phyloP scores from a whole-genome alignment of 1,140 invertebrate species.

The Samia ricini region DNA sequence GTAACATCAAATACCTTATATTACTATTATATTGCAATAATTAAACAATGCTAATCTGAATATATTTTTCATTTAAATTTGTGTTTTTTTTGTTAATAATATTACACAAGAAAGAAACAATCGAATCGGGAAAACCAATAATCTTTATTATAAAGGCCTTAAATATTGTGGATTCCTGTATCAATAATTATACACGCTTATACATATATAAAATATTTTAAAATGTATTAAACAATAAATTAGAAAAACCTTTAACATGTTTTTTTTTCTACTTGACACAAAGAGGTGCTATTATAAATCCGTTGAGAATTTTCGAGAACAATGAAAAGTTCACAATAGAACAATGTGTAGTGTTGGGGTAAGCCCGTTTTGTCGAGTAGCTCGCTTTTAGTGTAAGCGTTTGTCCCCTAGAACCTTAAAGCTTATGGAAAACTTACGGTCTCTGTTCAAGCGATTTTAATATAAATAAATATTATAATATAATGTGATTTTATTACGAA shows the following conservation, averaged over 20 bases:
- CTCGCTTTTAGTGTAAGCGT: constrained; percentile 38
- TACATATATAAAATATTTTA: background rate
- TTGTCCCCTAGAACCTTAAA: constrained; percentile 21
- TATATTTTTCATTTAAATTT: too few relatives aligned
- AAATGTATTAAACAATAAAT: background rate
- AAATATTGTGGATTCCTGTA: too few relatives aligned
- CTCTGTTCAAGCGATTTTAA: constrained; percentile 7
- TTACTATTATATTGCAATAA: too few relatives aligned
- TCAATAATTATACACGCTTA: too few relatives aligned
- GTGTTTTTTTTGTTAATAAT: too few relatives aligned
- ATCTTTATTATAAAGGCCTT: too few relatives aligned
- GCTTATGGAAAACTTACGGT: background rate
- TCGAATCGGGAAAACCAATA: too few relatives aligned
- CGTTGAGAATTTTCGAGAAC: constrained; percentile 17
- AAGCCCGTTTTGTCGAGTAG: constrained; percentile 35
- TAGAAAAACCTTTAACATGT: background rate
- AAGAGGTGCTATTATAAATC: constrained; percentile 22
- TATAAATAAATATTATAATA: too few relatives aligned
- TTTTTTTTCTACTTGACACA: background rate
- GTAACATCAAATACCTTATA: too few relatives aligned
- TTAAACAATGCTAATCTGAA: too few relatives aligned
- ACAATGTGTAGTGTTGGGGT: constrained; percentile 38
- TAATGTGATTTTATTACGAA: too few relatives aligned
- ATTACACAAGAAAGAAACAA: too few relatives aligned
- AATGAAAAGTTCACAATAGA: constrained; percentile 34